phyloP scores from a whole-genome alignment of 92 coral and sea anemone species.

The Paramuricea clavata region DNA sequence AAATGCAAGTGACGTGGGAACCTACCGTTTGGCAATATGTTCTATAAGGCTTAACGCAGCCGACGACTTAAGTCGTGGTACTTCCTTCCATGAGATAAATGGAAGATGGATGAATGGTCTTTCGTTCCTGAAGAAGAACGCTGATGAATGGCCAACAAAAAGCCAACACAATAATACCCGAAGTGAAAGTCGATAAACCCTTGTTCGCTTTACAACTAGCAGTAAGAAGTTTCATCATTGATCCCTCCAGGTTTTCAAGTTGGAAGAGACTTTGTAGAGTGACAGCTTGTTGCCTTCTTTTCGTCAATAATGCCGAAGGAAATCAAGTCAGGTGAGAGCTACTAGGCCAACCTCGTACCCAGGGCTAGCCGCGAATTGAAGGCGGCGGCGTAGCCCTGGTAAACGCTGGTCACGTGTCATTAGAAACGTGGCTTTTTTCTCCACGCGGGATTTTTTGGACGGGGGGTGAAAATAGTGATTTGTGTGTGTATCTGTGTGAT shows the following conservation, averaged over 20 bases:
- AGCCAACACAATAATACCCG: not conserved
- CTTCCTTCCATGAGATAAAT: not conserved
- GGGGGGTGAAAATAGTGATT: too few species aligned
- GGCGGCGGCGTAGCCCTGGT: too few species aligned
- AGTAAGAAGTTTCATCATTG: not conserved
- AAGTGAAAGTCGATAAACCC: not conserved
- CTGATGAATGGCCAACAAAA: conserved; percentile 45
- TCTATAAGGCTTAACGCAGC: conserved; percentile 54
- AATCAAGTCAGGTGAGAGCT: too few species aligned
- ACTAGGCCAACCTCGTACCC: too few species aligned
- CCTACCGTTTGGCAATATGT: conserved; percentile 25
- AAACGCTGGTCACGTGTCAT: too few species aligned
- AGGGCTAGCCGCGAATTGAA: too few species aligned
- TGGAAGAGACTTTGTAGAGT: conserved; percentile 14
- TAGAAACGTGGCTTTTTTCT: too few species aligned
- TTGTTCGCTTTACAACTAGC: not conserved
- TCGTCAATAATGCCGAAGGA: not conserved
- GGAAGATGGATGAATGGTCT: conserved; percentile 51
- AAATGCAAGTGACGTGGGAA: conserved; percentile 56
- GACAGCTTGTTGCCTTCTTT: conserved; percentile 21
- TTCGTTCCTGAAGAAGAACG: conserved; percentile 1
- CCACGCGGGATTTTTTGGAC: too few species aligned
- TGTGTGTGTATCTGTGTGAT: too few species aligned
- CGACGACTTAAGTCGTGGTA: conserved; percentile 56
- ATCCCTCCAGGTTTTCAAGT: not conserved